These are phyloP conservation scores for Ptychodera flava DNA, from an alignment of 35 echinoderm and acorn worm species.

Conservation along the genomic window DNA sequence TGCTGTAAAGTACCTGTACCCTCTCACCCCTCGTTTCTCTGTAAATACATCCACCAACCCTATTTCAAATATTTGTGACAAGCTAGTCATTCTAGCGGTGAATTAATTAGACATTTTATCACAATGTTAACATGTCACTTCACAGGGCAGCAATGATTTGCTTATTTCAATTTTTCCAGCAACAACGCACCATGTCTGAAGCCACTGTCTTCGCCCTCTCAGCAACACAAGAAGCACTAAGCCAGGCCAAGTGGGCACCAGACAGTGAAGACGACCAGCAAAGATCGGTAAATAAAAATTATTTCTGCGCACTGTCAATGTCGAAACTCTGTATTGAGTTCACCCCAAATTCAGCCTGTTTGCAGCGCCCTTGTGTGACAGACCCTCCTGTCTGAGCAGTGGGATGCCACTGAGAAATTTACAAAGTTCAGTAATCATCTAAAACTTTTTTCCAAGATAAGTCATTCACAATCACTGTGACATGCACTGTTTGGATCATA, in stretches of 20 bases:
- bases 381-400: too few relatives aligned
- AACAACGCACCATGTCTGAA: constrained; percentile 35
- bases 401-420: too few relatives aligned
- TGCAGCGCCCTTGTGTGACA: too few relatives aligned
- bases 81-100: background rate
- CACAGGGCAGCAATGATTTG: too few relatives aligned
- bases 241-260: constrained; percentile 75
- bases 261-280: constrained; percentile 36
- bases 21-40: background rate
- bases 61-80: background rate
- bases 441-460: too few relatives aligned
- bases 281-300: constrained; percentile 64
- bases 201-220: constrained; percentile 74
- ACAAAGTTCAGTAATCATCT: too few relatives aligned
- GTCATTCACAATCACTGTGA: too few relatives aligned
- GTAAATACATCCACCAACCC: background rate
- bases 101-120: background rate
- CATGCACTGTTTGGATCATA: too few relatives aligned
- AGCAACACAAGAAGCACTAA: constrained; percentile 73
- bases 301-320: too few relatives aligned
- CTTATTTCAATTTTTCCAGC: constrained; percentile 42
- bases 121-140: background rate
- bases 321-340: too few relatives aligned
- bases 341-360: too few relatives aligned
- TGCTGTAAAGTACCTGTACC: background rate